Base-by-base conservation (phyloP, 23 tunicate species). In the Halocynthia roretzi region DNA sequence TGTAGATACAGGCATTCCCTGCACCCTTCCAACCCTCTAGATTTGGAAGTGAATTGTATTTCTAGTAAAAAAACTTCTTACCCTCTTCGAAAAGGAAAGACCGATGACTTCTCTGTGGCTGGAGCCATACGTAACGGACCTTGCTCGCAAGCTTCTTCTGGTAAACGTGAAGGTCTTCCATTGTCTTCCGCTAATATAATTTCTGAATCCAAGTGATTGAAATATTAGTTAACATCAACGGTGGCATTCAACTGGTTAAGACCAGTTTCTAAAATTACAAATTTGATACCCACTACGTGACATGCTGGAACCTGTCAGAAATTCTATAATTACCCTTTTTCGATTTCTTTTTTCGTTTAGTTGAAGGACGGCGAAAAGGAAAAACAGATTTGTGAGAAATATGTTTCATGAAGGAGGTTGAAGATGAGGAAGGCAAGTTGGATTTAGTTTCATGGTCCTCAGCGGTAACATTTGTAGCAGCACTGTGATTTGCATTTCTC, bases 361-460 rank as follows among this genome's bases (percentile, higher is more conserved):
- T 75, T 12, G 82, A 61, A 71, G 77, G 57, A 50, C 83, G 72
- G n/a, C 77, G 68, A 60, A 84, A 77, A 8, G 89, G 72, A 57
- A 84, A 78, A 9, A 67, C 80, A 51, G 87, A 70, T 71, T 78
- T 78, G 73, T 78, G 78, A 18, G 89, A 84, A 48, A 77, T 68
- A 8, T 78, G 82, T 78, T 84, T 84, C 14, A 84, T 78, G 11
- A 84, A 74, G 8, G 86, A 73, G 6, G 86, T 60, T 60, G 81
- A 77, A 6, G 81, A 49, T 7, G 62, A 22, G 61, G 50, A 74
- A 62, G 66, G 52, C 10, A 48, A 65, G 10, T 65, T 65, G n/a
- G 9, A 9, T 10, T 65, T 48, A 31, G 44, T 31, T 31, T 31
- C 44, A 31, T 31, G 44, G 44, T 31, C 44, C 44, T 31, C 44